A percentile compares a stretch with the other conserved stretches of the same genome.
Conservation (phyloP, 2,797 vertebrate genomes). For the Leucoraja ocellata region DNA sequence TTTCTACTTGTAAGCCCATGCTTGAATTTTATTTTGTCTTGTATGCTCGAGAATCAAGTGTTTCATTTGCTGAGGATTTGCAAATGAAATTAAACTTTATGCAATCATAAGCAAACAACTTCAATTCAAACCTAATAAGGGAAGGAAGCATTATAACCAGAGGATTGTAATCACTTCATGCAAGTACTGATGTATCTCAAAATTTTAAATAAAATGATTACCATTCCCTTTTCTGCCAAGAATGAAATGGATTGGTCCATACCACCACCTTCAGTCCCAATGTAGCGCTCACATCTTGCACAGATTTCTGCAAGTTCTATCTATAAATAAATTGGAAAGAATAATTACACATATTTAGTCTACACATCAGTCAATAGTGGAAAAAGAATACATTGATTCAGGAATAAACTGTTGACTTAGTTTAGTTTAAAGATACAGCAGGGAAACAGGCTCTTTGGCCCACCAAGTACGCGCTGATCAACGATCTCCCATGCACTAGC, state of each 20-base stretch:
- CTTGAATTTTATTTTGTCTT: too few species aligned
- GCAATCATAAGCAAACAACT: neutral
- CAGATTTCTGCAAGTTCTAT: constrained; percentile 85
- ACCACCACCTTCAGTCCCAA: constrained; percentile 93
- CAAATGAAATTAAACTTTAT: neutral
- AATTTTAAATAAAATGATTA: constrained; percentile 45
- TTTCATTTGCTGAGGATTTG: too few species aligned
- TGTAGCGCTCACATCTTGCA: constrained; percentile 79
- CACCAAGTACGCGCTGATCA: too few species aligned
- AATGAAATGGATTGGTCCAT: constrained; percentile 99
- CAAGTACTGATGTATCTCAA: neutral
- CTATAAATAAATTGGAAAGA: constrained; percentile 55
- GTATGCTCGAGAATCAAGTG: too few species aligned
- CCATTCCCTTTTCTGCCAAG: constrained; percentile 86
- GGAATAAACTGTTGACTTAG: neutral
- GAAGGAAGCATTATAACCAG: neutral
- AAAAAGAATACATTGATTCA: neutral
- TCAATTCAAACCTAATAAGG: too few species aligned
- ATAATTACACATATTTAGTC: neutral
- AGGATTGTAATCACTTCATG: neutral
- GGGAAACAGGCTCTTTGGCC: too few species aligned
- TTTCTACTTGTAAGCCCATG: too few species aligned
- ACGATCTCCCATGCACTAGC: too few species aligned
- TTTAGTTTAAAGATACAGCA: too few species aligned
- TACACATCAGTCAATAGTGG: neutral